Evolutionary conservation across 2,113 vertebrate species (phyloP), one percentile per base, ranked within the genome.

Genomic region (Holacanthus passer): DNA sequence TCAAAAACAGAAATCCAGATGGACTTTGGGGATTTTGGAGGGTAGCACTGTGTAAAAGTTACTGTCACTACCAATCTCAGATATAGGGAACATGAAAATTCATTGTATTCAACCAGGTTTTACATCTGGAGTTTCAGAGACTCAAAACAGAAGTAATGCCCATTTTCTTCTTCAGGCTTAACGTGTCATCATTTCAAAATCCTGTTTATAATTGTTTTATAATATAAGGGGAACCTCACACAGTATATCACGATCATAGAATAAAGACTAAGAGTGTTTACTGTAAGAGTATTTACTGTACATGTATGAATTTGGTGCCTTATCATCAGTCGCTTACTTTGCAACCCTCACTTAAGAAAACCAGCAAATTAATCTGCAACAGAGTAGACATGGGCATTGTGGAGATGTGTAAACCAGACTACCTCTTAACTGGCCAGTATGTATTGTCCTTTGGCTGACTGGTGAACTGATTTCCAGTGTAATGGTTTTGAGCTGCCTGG

Each of bases 381-480:
- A 62, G 37, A 65, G 53, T 1, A 55, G 31, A 56, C 69, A 32
- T 3, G 9, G 65, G 73, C 60, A 19, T 41, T 22, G 12, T 29
- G 73, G 76, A 56, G 73, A 24, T 2, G 56, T 70, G 66, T 43
- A 71, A 84, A 76, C 32, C 35, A 79, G 68, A 47, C 60, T 71
- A 50, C n/a, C 37, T 56, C 48, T 66, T 73, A 84, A 73, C 70
- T 62, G 52, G 68, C 66, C 14, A 7, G 27, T 72, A 77, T 71
- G 52, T 45, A 78, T 35, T 55, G 66, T 73, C 56, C 53, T 73
- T 29, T 68, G 81, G 69, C 74, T 72, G 71, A 70, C 80, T 75
- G 41, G 17, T 77, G 77, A 55, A 84, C 65, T 81, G 86, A 87
- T 89, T 87, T 79, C 12, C 73, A 53, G 56, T 39, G 43, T 59